phyloP scores from a whole-genome alignment of 2,113 vertebrate species.

The Eurystomus gularis region DNA sequence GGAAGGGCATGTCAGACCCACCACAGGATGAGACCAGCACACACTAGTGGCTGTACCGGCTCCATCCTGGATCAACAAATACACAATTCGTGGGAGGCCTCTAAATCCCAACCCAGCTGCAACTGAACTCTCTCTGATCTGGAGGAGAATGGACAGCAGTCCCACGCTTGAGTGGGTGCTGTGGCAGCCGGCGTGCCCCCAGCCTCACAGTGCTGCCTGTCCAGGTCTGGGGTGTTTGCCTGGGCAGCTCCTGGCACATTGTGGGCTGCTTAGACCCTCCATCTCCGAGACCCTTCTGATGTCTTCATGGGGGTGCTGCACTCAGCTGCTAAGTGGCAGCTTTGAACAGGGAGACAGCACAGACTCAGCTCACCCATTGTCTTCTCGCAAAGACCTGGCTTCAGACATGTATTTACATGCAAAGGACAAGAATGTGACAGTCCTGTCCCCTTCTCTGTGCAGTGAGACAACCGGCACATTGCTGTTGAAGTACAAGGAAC shows the following conservation, averaged over 20 bases:
- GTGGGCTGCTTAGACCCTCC: background rate
- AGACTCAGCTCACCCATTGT: background rate
- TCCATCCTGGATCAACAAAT: background rate
- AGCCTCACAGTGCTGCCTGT: background rate
- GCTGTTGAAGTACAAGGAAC: background rate
- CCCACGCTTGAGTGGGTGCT: accelerated
- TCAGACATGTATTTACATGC: background rate
- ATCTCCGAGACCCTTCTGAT: background rate
- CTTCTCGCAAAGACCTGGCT: background rate
- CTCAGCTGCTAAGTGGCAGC: background rate
- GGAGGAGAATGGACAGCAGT: background rate
- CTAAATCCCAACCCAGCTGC: background rate
- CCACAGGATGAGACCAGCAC: background rate
- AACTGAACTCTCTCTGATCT: background rate
- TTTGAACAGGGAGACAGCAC: background rate
- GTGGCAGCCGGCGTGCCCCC: accelerated
- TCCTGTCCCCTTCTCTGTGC: background rate
- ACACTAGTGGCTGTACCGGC: background rate
- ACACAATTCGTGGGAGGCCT: accelerated
- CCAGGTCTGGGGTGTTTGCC: background rate
- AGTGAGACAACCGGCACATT: background rate
- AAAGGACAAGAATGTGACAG: background rate
- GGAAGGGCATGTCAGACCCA: background rate
- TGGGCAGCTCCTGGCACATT: background rate
- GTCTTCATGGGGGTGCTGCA: background rate